Conservation (phyloP, 2,888 invertebrate genomes). For the Archips crataeganus region DNA sequence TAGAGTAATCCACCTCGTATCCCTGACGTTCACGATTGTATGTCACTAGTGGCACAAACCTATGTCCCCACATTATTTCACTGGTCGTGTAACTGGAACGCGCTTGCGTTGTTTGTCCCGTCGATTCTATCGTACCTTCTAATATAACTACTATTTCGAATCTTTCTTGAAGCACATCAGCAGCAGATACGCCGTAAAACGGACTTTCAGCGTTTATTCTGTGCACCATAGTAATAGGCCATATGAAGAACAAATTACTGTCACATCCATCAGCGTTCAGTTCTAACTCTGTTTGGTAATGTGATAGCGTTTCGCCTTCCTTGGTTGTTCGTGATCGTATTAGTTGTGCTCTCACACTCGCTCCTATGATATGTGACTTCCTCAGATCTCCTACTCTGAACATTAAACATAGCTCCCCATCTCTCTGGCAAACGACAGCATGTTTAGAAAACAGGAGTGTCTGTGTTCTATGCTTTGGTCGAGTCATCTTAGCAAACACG, state of each 20-base stretch:
- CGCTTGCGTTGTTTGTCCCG: conserved; percentile 91
- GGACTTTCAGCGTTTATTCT: conserved; percentile 93
- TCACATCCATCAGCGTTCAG: conserved; percentile 91
- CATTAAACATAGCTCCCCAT: conserved; percentile 93
- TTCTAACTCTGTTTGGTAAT: conserved; percentile 92
- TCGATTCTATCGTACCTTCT: conserved; percentile 93
- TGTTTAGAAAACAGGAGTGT: conserved; percentile 95
- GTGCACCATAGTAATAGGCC: conserved; percentile 97
- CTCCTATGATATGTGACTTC: conserved; percentile 96
- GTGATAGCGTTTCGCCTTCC: conserved; percentile 93
- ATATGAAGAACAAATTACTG: conserved; percentile 95
- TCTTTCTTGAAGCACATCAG: conserved; percentile 92
- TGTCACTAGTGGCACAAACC: conserved; percentile 90
- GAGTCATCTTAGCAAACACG: conserved; percentile 96
- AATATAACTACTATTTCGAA: conserved; percentile 94
- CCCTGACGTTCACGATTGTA: conserved; percentile 91
- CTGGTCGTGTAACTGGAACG: conserved; percentile 91
- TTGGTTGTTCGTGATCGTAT: conserved; percentile 93
- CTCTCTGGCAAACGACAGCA: conserved; percentile 93
- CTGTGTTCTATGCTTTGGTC: conserved; percentile 96
- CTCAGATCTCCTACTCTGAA: conserved; percentile 96
- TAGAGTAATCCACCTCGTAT: conserved; percentile 92
- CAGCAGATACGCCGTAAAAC: conserved; percentile 93
- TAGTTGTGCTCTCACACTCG: conserved; percentile 93
- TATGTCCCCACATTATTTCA: conserved; percentile 93